Conservation (phyloP, 2,888 invertebrate genomes). For the Agonopterix heracliana region DNA sequence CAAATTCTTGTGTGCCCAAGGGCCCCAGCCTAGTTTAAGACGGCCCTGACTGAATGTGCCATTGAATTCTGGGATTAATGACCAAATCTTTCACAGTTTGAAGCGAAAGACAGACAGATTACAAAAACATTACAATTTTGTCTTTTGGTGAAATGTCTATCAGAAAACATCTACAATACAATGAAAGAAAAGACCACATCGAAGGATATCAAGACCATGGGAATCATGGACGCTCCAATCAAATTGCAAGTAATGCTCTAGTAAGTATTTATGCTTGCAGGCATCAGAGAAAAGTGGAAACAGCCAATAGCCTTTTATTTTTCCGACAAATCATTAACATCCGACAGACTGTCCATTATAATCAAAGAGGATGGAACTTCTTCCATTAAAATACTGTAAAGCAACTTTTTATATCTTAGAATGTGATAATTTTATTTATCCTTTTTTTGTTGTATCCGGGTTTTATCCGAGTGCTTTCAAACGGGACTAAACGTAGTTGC, state of each 20-base stretch:
- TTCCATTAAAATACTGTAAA: neutral
- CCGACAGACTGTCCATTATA: constrained; percentile 12
- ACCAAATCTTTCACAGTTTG: constrained; percentile 14
- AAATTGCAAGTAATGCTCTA: constrained; percentile 14
- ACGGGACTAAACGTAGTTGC: constrained; percentile 10
- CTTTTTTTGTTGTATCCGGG: constrained; percentile 8
- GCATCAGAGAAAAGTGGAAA: constrained; percentile 15
- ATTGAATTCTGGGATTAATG: constrained; percentile 15
- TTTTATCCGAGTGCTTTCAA: constrained; percentile 9
- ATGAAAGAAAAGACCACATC: constrained; percentile 11
- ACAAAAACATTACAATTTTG: constrained; percentile 3
- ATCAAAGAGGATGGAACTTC: constrained; percentile 14
- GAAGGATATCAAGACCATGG: constrained; percentile 18
- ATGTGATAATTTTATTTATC: neutral
- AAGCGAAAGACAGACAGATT: constrained; percentile 5
- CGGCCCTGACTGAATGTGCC: too few relatives aligned
- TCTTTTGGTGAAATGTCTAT: constrained; percentile 9
- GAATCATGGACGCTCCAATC: constrained; percentile 10
- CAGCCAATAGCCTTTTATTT: constrained; percentile 17
- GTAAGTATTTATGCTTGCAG: constrained; percentile 18
- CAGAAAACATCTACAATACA: constrained; percentile 11
- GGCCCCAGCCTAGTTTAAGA: too few relatives aligned
- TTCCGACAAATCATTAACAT: constrained; percentile 8
- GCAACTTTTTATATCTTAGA: neutral
- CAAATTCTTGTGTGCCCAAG: too few relatives aligned